These are phyloP conservation scores for Crenuchus spilurus DNA, from an alignment of 2,797 vertebrate species.

Conservation along the genomic window DNA sequence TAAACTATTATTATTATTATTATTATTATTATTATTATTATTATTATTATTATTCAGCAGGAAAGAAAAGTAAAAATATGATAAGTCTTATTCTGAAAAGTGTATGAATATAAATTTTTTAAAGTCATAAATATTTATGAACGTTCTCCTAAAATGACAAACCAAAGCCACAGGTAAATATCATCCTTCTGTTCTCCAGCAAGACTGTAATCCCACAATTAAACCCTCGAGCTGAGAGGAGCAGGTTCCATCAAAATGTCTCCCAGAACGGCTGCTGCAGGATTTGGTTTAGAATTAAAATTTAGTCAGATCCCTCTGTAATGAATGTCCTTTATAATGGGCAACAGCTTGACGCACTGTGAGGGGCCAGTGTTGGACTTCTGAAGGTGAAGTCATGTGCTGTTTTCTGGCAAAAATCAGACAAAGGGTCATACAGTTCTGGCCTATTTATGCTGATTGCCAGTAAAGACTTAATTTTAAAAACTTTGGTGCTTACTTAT, in stretches of 20 bases:
- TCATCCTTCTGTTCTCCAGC: slow-evolving; percentile 33
- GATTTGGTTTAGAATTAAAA: slow-evolving; percentile 28
- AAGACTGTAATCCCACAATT: slow-evolving; percentile 36
- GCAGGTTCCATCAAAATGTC: slow-evolving; percentile 29
- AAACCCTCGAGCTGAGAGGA: slow-evolving; percentile 34
- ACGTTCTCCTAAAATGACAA: slow-evolving; percentile 32
- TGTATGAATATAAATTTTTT: background rate
- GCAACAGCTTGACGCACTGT: background rate
- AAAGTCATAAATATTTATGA: slow-evolving; percentile 21
- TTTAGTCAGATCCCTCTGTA: slow-evolving; percentile 2
- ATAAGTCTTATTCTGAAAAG: background rate
- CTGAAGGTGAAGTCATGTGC: background rate
- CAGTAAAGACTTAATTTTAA: no score
- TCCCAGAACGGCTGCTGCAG: slow-evolving; percentile 18
- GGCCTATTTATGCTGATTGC: no score
- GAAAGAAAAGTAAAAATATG: background rate
- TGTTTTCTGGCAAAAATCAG: background rate
- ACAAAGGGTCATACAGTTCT: no score
- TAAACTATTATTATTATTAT: no score
- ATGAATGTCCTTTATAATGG: slow-evolving; percentile 6
- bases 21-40: no score
- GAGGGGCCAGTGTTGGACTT: background rate
- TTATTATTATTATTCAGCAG: background rate
- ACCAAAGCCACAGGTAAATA: slow-evolving; percentile 35
- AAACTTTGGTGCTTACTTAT: no score